Conservation (phyloP, 2,113 vertebrate species). For the Rhegmatorhina hoffmannsi region DNA sequence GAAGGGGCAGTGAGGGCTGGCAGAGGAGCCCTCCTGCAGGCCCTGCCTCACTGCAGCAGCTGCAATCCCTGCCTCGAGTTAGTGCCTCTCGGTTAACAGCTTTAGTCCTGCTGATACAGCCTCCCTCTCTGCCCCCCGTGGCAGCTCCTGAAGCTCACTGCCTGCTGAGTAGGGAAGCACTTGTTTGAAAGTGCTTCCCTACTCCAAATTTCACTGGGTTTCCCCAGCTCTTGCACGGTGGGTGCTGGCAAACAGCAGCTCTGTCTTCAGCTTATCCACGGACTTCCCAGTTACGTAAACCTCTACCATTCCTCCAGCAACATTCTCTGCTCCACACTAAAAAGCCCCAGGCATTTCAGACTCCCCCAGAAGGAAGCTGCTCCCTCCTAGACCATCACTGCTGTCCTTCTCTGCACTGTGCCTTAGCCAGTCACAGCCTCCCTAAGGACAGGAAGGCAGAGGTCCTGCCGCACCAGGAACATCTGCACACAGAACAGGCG, state of each 20-base stretch:
- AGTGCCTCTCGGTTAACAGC: not conserved
- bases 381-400: not conserved
- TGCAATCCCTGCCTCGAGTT: rapidly evolving
- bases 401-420: not conserved
- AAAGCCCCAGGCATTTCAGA: not conserved
- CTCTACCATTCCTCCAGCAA: not conserved
- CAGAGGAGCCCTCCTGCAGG: not conserved
- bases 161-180: rapidly evolving
- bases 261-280: not conserved
- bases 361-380: not conserved
- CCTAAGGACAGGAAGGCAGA: rapidly evolving
- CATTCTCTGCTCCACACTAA: not conserved
- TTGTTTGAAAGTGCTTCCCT: not conserved
- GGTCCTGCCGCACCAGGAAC: not conserved
- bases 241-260: not conserved
- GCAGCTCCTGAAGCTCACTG: not conserved
- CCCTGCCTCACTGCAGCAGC: not conserved
- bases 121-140: rapidly evolving
- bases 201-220: not conserved
- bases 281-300: not conserved
- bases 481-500: rapidly evolving
- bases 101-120: not conserved
- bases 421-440: not conserved
- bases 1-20: not conserved
- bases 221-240: not conserved